Percentiles rank a stretch among this genome's conserved stretches.
Conservation (phyloP, 2,797 vertebrate species). For the Adrianichthys oophorus region DNA sequence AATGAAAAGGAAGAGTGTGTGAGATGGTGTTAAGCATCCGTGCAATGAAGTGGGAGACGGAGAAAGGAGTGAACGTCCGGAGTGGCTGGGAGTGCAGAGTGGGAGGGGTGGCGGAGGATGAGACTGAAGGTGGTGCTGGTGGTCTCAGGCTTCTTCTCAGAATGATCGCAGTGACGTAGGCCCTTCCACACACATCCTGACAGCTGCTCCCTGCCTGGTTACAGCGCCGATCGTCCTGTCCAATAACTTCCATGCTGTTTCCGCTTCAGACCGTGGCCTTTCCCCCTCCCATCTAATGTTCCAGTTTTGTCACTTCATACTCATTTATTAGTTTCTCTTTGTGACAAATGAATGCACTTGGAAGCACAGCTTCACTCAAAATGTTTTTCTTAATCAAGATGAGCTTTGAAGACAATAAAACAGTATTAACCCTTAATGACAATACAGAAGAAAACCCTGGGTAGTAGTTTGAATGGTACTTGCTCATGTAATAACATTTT, state of each 20-base stretch:
- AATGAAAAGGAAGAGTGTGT: constrained; percentile 32
- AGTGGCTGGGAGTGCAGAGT: constrained; percentile 66
- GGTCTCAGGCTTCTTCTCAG: constrained; percentile 70
- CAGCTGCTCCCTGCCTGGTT: constrained; percentile 78
- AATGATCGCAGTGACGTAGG: constrained; percentile 78
- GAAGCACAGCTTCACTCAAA: constrained; percentile 19
- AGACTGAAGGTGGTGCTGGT: constrained; percentile 59
- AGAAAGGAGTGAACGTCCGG: constrained; percentile 58
- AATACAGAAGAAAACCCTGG: too few relatives aligned
- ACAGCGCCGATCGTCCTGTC: constrained; percentile 62
- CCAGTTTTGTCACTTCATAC: constrained; percentile 42
- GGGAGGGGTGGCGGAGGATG: constrained; percentile 61
- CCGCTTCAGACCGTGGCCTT: constrained; percentile 53
- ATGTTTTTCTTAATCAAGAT: constrained; percentile 8
- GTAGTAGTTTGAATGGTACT: too few relatives aligned
- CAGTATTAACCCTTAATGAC: neutral
- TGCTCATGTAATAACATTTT: too few relatives aligned
- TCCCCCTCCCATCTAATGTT: constrained; percentile 29
- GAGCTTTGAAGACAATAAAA: constrained; percentile 23
- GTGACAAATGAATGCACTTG: constrained; percentile 34
- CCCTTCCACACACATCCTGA: constrained; percentile 79
- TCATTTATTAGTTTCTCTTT: constrained; percentile 30
- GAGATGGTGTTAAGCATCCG: constrained; percentile 25
- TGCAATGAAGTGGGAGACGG: constrained; percentile 51
- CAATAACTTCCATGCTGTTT: constrained; percentile 73